Percentiles rank a stretch among this genome's conserved stretches.
Evolutionary conservation across 2,797 vertebrate species (phyloP).

Genomic region (Parambassis ranga): DNA sequence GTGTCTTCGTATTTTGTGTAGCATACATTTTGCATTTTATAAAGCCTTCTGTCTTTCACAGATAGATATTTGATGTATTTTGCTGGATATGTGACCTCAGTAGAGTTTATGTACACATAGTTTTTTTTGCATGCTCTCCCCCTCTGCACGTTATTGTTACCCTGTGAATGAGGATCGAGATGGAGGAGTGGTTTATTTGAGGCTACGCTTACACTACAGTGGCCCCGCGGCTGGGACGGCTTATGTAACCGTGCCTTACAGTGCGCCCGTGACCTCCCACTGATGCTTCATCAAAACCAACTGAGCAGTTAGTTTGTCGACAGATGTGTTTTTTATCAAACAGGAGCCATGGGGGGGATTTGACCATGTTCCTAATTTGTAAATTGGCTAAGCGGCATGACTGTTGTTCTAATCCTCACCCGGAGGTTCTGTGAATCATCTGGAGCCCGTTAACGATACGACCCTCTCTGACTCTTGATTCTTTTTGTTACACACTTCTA

Average conservation of each 20-base stretch:
- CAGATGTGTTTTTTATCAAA: slow-evolving; percentile 5
- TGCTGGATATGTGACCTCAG: no score
- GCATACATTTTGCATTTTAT: no score
- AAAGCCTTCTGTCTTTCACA: no score
- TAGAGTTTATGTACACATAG: no score
- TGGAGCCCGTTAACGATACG: not conserved
- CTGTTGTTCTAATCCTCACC: slow-evolving; percentile 28
- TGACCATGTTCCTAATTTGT: slow-evolving; percentile 35
- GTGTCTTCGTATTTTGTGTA: no score
- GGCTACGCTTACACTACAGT: slow-evolving; percentile 19
- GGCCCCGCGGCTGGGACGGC: slow-evolving; percentile 5
- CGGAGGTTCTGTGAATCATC: slow-evolving; percentile 31
- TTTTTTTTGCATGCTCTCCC: no score
- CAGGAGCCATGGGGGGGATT: not conserved
- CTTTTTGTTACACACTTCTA: not conserved
- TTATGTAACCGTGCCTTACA: slow-evolving; percentile 47
- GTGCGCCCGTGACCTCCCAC: slow-evolving; percentile 33
- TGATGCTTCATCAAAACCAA: slow-evolving; percentile 26
- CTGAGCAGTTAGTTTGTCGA: slow-evolving; percentile 16
- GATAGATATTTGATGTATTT: no score
- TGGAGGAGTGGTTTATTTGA: slow-evolving; percentile 29
- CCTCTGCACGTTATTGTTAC: not conserved
- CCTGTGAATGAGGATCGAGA: not conserved
- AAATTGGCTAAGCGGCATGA: slow-evolving; percentile 28
- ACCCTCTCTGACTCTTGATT: slow-evolving; percentile 3